Evolutionary conservation across 2,797 vertebrate species (phyloP).

Genomic region (Rhincodon typus): DNA sequence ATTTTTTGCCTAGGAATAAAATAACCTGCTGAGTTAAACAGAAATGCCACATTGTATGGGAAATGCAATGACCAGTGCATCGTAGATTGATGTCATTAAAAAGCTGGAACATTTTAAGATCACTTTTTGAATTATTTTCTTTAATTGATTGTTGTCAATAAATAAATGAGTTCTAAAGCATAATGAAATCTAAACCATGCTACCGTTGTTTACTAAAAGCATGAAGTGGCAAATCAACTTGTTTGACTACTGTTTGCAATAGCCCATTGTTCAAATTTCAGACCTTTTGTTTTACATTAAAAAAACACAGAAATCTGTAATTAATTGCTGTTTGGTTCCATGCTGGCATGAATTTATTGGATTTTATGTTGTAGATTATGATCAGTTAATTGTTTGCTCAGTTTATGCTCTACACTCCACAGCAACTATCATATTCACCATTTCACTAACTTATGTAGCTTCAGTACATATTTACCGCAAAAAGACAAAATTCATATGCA

Average conservation of each 20-base stretch:
- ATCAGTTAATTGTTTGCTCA: neutral
- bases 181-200: neutral
- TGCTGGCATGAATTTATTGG: neutral
- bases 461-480: neutral
- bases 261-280: neutral
- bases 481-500: neutral
- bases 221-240: neutral
- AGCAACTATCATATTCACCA: neutral
- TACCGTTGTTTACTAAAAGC: neutral
- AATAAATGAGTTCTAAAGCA: neutral
- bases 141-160: neutral
- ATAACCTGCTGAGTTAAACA: slow-evolving; percentile 3
- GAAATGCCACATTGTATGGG: neutral
- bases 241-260: neutral
- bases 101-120: neutral
- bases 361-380: neutral
- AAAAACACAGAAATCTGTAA: neutral
- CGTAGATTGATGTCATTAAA: neutral
- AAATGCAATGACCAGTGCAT: neutral
- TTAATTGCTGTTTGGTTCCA: neutral
- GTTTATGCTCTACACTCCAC: neutral
- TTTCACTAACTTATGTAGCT: neutral
- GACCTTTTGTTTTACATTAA: neutral
- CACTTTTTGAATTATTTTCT: neutral
- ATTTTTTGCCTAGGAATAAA: neutral